phyloP scores from a whole-genome alignment of 2,888 invertebrate species.

The Cylloceria caligata region DNA sequence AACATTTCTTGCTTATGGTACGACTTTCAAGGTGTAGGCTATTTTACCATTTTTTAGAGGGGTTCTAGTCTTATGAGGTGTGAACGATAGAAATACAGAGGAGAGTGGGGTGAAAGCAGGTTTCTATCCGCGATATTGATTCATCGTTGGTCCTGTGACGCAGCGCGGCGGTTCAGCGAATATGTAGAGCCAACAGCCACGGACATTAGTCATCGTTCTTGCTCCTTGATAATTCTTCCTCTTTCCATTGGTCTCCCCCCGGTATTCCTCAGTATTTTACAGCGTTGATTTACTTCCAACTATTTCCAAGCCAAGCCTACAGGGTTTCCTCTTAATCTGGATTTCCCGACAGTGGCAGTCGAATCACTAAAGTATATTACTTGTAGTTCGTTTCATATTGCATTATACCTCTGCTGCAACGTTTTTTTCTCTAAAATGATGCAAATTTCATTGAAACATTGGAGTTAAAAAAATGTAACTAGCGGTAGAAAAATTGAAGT shows the following conservation, averaged over 20 bases:
- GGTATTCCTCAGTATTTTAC: not conserved
- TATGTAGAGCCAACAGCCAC: not conserved
- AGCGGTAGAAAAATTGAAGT: no score
- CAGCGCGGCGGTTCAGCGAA: conserved; percentile 35
- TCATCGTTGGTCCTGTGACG: conserved; percentile 33
- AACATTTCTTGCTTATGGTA: conserved; percentile 28
- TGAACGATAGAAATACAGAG: conserved; percentile 18
- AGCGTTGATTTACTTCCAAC: not conserved
- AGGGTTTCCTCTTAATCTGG: not conserved
- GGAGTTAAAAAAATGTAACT: no score
- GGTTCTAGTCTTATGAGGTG: not conserved
- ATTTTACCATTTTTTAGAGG: not conserved
- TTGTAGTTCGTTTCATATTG: not conserved
- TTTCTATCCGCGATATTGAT: conserved; percentile 43
- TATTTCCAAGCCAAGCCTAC: not conserved
- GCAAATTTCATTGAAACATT: no score
- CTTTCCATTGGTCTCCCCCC: not conserved
- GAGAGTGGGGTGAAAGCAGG: conserved; percentile 18
- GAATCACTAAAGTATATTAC: not conserved
- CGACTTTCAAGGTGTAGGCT: not conserved
- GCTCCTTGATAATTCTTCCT: not conserved
- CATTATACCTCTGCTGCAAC: no score
- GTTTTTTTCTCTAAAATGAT: no score
- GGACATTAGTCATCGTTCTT: conserved; percentile 13
- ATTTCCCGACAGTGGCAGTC: not conserved